A percentile compares a stretch with the other conserved stretches of the same genome.
Conservation (phyloP, 2,888 invertebrate genomes). For the Chloromyia formosa region DNA sequence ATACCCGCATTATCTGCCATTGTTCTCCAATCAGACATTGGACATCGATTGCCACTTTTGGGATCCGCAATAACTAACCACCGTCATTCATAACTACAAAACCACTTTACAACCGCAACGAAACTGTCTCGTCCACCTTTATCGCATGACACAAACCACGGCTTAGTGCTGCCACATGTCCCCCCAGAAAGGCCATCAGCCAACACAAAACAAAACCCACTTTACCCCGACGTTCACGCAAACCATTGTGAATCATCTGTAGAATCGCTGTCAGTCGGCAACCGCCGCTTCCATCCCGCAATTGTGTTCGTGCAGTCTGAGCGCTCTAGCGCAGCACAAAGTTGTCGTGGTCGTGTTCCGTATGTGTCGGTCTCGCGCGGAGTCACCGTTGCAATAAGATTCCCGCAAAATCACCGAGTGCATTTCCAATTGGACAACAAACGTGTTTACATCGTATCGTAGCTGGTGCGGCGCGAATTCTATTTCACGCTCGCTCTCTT, state of each 20-base stretch:
- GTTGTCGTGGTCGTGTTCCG: background rate
- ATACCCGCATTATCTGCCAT: too few relatives aligned
- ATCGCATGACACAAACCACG: too few relatives aligned
- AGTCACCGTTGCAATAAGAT: too few relatives aligned
- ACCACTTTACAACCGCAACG: too few relatives aligned
- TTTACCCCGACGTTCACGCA: background rate
- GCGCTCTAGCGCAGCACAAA: too few relatives aligned
- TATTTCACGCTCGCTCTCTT: background rate
- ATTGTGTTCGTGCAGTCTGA: slow-evolving; percentile 29
- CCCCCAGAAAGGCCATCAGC: background rate
- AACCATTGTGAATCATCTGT: slow-evolving; percentile 33
- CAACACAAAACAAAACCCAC: background rate
- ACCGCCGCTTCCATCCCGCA: slow-evolving; percentile 8
- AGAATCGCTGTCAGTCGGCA: background rate
- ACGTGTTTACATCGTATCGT: slow-evolving; percentile 28
- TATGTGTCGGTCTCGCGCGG: background rate
- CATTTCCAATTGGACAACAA: slow-evolving; percentile 41
- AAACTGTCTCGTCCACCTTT: too few relatives aligned
- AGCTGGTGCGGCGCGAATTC: slow-evolving; percentile 14
- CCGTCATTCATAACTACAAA: too few relatives aligned
- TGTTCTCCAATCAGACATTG: too few relatives aligned
- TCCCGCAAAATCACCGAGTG: slow-evolving; percentile 5
- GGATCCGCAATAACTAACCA: too few relatives aligned
- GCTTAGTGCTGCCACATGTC: background rate
- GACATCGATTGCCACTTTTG: too few relatives aligned